phyloP scores from a whole-genome alignment of 2,888 invertebrate species.

The Cephus sareptanus region DNA sequence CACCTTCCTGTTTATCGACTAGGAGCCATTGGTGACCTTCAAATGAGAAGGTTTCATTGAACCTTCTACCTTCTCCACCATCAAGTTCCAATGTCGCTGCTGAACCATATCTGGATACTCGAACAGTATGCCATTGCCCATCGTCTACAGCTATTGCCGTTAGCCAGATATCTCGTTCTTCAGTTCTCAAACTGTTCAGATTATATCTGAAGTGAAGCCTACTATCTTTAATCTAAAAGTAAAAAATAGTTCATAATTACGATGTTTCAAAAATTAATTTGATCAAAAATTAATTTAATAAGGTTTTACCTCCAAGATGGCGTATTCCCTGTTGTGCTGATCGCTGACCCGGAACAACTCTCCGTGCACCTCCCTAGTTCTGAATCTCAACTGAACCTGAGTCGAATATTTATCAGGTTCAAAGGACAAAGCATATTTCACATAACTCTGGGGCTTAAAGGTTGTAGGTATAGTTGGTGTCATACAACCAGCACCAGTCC shows the following conservation, averaged over 20 bases:
- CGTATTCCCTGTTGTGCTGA: slow-evolving; percentile 94
- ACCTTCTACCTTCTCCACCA: slow-evolving; percentile 93
- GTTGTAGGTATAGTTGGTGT: slow-evolving; percentile 90
- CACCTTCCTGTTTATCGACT: slow-evolving; percentile 94
- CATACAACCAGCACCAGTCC: slow-evolving; percentile 90
- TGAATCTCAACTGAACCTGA: slow-evolving; percentile 91
- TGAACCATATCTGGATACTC: slow-evolving; percentile 90
- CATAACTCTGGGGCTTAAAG: slow-evolving; percentile 93
- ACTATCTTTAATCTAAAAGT: slow-evolving; percentile 84
- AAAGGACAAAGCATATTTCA: slow-evolving; percentile 95
- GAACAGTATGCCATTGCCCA: slow-evolving; percentile 96
- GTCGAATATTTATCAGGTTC: slow-evolving; percentile 93
- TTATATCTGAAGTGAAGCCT: slow-evolving; percentile 92
- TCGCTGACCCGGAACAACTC: slow-evolving; percentile 94
- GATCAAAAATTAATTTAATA: neutral
- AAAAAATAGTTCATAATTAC: slow-evolving; percentile 10
- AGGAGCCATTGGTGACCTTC: slow-evolving; percentile 92
- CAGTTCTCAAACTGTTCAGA: slow-evolving; percentile 89
- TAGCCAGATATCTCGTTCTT: slow-evolving; percentile 91
- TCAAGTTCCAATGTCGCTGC: slow-evolving; percentile 93
- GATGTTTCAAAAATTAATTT: neutral
- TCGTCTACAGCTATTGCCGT: slow-evolving; percentile 92
- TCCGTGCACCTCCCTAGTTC: slow-evolving; percentile 92
- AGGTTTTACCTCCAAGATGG: slow-evolving; percentile 77
- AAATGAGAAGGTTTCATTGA: slow-evolving; percentile 92